phyloP scores from a whole-genome alignment of 1,140 invertebrate genomes.

The Drosophila fuyamai region DNA sequence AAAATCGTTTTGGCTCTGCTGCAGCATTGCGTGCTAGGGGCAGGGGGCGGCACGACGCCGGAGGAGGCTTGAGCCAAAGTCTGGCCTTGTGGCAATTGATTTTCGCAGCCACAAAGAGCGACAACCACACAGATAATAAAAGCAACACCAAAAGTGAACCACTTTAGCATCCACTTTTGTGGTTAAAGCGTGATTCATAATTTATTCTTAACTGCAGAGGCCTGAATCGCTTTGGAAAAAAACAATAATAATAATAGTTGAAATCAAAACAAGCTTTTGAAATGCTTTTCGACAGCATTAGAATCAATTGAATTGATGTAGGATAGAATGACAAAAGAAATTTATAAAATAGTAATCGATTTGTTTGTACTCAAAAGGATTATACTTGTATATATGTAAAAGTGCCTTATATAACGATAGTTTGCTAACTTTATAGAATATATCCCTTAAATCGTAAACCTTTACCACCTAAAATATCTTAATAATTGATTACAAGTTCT shows the following conservation, averaged over 20 bases:
- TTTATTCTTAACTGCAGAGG: slow-evolving; percentile 46
- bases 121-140: slow-evolving; percentile 13
- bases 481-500: no score
- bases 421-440: no score
- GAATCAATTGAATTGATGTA: no score
- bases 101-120: slow-evolving; percentile 45
- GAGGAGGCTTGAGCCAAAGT: slow-evolving; percentile 9
- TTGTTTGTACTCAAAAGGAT: no score
- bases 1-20: slow-evolving; percentile 39
- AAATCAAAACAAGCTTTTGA: slow-evolving; percentile 5
- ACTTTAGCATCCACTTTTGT: slow-evolving; percentile 48
- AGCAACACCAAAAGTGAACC: slow-evolving; percentile 37
- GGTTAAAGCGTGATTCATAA: slow-evolving; percentile 54
- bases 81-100: slow-evolving; percentile 62
- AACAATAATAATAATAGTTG: slow-evolving; percentile 27
- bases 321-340: no score
- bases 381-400: no score
- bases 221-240: slow-evolving; percentile 34
- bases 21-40: slow-evolving; percentile 35
- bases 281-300: neutral
- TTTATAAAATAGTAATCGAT: no score
- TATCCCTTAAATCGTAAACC: no score
- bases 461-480: no score
- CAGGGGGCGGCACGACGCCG: neutral
- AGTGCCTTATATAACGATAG: no score